A percentile compares a stretch with the other conserved stretches of the same genome.
Conservation (phyloP, 2,113 vertebrate genomes). For the Cebidichthys violaceus region DNA sequence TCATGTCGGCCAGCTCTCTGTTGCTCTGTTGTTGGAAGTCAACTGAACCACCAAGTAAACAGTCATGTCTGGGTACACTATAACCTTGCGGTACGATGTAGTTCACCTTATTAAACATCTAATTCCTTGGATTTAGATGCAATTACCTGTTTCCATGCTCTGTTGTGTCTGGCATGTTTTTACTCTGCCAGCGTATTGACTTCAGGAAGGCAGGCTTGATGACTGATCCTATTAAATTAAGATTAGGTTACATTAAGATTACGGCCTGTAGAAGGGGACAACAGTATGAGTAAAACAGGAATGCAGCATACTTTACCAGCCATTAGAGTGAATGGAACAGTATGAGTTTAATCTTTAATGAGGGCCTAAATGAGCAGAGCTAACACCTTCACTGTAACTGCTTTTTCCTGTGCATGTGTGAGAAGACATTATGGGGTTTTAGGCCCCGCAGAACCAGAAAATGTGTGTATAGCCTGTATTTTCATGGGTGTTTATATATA, state of each 20-base stretch:
- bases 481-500: background rate
- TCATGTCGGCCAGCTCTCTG: background rate
- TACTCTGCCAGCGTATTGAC: constrained; percentile 22
- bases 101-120: constrained; percentile 49
- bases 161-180: constrained; percentile 35
- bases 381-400: background rate
- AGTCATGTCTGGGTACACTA: background rate
- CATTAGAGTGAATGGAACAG: background rate
- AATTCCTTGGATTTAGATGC: constrained; percentile 42
- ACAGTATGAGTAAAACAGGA: background rate
- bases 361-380: background rate
- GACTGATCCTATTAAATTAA: constrained; percentile 38
- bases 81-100: background rate
- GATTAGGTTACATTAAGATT: constrained; percentile 20
- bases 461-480: constrained; percentile 1
- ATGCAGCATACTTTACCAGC: background rate
- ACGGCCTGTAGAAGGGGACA: background rate
- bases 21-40: background rate
- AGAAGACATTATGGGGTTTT: background rate
- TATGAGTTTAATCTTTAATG: constrained; percentile 3
- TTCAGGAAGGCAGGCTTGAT: background rate
- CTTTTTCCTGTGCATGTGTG: background rate
- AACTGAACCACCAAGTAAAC: constrained; percentile 37
- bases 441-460: background rate
- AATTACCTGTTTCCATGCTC: constrained; percentile 46